Evolutionary conservation across 2,113 vertebrate genomes (phyloP), one percentile per base, ranked within the genome.

Genomic region (Machaerirhynchus nigripectus): DNA sequence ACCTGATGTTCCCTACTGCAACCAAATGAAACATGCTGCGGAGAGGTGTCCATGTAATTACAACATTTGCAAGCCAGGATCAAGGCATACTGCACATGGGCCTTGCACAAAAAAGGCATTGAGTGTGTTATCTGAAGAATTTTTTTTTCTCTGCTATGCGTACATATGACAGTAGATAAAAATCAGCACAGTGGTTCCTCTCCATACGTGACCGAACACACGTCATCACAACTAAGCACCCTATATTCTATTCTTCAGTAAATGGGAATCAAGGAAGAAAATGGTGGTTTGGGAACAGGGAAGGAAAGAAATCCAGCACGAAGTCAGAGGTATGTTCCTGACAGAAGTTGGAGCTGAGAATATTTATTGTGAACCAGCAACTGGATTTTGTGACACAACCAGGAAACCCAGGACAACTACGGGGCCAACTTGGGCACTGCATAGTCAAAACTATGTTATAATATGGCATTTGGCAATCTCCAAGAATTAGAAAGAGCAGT

Each of bases 31-130:
- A 79, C 73, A 77, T 74, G 83, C 93, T 87, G 49, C 1, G 1
- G 81, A 91, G 63, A 86, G 71, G 47, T 60, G 86, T 70, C 49
- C 42, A 13, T 28, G 89, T 68, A 46, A 78, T 60, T 91, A 88
- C 65, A 89, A 44, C 11, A 77, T 35, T 75, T 16, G 1, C 44
- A 90, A 92, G 64, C 52, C 63, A 91, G 42, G 50, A 61, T 84
- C 90, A 81, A 94, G 88, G 88, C 83, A 88, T 68, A 82, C 42
- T 60, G 77, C 83, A 81, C 27, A 15, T 15, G 33, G 35, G 60
- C 68, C 90, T 95, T 80, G 56, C 85, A 83, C 1, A 9, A 61
- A 78, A 87, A 93, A 96, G 95, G 91, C 60, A 67, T 67, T 89
- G 49, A 76, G 50, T 64, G 70, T 82, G 40, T 63, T 84, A 46